Evolutionary conservation across 2,113 vertebrate genomes (phyloP), one percentile per base, ranked within the genome.

Genomic region (Nasalis larvatus): DNA sequence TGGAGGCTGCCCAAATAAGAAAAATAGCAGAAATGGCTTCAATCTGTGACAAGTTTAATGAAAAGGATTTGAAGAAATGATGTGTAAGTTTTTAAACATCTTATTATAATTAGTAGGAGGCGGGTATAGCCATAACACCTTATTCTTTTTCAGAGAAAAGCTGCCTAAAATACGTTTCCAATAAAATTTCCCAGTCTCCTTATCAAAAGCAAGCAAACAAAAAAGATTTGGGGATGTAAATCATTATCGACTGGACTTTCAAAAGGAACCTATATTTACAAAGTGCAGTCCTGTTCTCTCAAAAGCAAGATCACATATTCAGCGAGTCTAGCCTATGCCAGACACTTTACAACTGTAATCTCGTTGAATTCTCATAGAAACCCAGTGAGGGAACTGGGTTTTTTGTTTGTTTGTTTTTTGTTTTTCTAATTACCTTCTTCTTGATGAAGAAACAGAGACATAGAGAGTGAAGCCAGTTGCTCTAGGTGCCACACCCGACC

Each of bases 61-160:
- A 77, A 89, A 89, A 77, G 11, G 30, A 58, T 30, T 60, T 91
- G 73, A 85, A 89, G 89, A 93, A 88, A 86, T 92, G 45, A 94
- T 93, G 32, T 30, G 9, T 56, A 71, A 18, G 21, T 18, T 60
- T 95, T 97, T 47, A 93, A 73, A 68, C 8, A 68, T 73, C 92
- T 95, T 94, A 25, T 78, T 95, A 40, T 85, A 93, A 95, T 68
- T 54, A 81, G 80, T 68, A 90, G 71, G 45, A 54, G 21, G 68
- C 0, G 1, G 45, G 47, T 40, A 27, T 37, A 77, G 56, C 42
- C 58, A 49, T 4, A 85, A 85, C 18, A 52, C 11, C 30, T 76
- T 77, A 85, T 74, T 96, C n/a, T 84, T 89, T 63, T 63, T 78
- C 37, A 49, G 25, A 85, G 49, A 49, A 95, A 74, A 94, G 23